Percentiles rank a stretch among this genome's conserved stretches.
phyloP scores from a whole-genome alignment of 2,888 invertebrate genomes.

The Lochmaea capreae region DNA sequence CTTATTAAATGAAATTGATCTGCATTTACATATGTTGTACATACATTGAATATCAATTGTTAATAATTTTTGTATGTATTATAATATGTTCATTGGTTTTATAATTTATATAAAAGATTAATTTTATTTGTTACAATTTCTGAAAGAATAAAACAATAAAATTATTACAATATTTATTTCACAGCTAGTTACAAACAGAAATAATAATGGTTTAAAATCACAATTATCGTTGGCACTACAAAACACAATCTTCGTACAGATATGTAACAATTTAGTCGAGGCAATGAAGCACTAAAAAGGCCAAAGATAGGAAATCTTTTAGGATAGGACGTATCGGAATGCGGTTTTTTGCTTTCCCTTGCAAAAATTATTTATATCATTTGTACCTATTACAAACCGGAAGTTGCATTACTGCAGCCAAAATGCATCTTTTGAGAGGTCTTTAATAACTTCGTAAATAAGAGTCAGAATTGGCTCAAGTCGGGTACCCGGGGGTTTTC shows the following conservation, averaged over 20 bases:
- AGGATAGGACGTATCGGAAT: no score
- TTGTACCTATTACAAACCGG: no score
- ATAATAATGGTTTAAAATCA: conserved; percentile 43
- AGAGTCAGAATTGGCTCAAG: no score
- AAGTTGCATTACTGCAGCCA: no score
- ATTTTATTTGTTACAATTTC: conserved; percentile 32
- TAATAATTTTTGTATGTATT: conserved; percentile 39
- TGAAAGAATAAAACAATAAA: conserved; percentile 34
- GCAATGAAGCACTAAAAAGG: no score
- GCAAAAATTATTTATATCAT: no score
- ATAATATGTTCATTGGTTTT: conserved; percentile 27
- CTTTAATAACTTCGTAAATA: no score
- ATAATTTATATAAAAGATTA: conserved; percentile 36
- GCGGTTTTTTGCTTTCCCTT: no score
- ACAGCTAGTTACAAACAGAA: conserved; percentile 34
- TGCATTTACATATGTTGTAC: conserved; percentile 42
- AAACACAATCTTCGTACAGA: conserved; percentile 16
- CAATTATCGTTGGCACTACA: conserved; percentile 26
- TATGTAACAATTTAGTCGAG: no score
- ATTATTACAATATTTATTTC: conserved; percentile 65
- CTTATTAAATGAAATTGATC: conserved; percentile 36
- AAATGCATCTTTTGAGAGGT: no score
- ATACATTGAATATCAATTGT: conserved; percentile 36
- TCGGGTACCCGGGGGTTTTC: no score
- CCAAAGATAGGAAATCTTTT: no score